Evolutionary conservation across 2,797 vertebrate genomes (phyloP).

Genomic region (Cuculus canorus): DNA sequence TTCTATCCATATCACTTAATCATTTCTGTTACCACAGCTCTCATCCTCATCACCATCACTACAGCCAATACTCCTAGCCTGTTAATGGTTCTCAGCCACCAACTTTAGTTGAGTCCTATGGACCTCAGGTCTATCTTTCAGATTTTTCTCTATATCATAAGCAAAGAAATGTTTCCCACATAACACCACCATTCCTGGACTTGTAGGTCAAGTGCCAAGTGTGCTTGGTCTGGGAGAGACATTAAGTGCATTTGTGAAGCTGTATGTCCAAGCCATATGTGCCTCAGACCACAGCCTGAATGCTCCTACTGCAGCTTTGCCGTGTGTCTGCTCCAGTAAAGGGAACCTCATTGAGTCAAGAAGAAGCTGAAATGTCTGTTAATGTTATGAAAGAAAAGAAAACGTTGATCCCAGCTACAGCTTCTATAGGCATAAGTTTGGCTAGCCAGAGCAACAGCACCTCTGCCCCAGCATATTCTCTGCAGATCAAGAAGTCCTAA

Average conservation of each 20-base stretch:
- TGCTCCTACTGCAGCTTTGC: neutral
- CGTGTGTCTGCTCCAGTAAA: neutral
- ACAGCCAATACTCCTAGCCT: neutral
- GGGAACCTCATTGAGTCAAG: neutral
- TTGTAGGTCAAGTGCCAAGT: constrained; percentile 25
- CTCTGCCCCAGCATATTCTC: neutral
- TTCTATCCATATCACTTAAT: neutral
- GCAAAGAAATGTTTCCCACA: neutral
- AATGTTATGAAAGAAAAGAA: neutral
- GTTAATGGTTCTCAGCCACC: neutral
- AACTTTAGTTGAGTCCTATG: neutral
- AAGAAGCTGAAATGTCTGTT: neutral
- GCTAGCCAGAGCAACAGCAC: neutral
- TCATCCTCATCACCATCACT: neutral
- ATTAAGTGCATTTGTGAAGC: neutral
- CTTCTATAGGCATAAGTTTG: neutral
- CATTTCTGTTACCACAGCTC: neutral
- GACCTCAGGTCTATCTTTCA: neutral
- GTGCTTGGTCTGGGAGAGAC: neutral
- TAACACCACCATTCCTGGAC: neutral
- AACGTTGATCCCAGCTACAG: neutral
- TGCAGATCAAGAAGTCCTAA: neutral
- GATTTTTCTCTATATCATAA: neutral
- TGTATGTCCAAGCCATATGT: neutral
- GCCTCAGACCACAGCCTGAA: neutral